Conservation (phyloP, 2,797 vertebrate genomes). For the Holocentrus rufus region DNA sequence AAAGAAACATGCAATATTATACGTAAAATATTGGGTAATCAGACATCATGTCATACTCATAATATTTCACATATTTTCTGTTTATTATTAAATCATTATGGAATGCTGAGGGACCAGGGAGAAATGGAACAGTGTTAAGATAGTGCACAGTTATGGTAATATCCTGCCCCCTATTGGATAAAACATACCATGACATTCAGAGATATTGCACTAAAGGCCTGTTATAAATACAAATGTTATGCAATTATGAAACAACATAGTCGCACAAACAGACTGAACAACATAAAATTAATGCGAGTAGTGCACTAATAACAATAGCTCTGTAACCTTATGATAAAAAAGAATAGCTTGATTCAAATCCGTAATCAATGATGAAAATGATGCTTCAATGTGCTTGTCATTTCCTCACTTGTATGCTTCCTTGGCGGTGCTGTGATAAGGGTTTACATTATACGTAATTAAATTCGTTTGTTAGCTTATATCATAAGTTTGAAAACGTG, state of each 20-base stretch:
- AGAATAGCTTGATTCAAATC: neutral
- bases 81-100: neutral
- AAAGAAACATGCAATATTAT: too few species aligned
- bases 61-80: too few species aligned
- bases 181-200: neutral
- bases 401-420: too few species aligned
- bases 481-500: too few species aligned
- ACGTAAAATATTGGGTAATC: too few species aligned
- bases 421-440: too few species aligned
- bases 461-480: too few species aligned
- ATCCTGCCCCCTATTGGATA: slow-evolving; percentile 62
- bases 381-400: neutral
- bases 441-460: too few species aligned
- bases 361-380: neutral
- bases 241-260: slow-evolving; percentile 4
- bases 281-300: neutral
- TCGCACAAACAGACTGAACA: neutral
- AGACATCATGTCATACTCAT: too few species aligned
- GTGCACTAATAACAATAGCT: neutral
- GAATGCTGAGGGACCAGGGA: neutral
- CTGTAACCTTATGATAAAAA: neutral
- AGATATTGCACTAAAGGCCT: slow-evolving; percentile 33
- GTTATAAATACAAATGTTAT: slow-evolving; percentile 27
- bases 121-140: too few species aligned
- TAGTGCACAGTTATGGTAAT: slow-evolving; percentile 1